Conservation (phyloP, 23 tunicate genomes). For the Pegea sp. region DNA sequence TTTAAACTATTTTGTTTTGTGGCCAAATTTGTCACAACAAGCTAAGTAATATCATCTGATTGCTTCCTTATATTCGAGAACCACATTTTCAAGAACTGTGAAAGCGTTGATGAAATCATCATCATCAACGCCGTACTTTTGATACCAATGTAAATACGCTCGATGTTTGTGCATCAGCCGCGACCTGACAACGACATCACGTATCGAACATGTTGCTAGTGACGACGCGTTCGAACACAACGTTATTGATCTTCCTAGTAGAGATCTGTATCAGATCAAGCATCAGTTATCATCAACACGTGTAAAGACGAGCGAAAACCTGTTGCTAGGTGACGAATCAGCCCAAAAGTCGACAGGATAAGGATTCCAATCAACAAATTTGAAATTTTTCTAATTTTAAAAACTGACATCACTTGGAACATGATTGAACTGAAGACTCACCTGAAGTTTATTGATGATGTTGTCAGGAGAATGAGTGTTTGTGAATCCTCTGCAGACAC, state of each 20-base stretch:
- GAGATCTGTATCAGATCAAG: constrained; percentile 5
- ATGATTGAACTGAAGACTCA: too few species aligned
- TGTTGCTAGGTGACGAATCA: constrained; percentile 1
- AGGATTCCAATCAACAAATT: constrained; percentile 66
- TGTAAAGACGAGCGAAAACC: too few species aligned
- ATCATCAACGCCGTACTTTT: constrained; percentile 15
- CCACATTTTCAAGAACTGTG: constrained; percentile 12
- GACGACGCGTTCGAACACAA: constrained; percentile 19
- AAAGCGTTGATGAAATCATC: constrained; percentile 39
- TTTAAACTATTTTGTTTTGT: too few species aligned
- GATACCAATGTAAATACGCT: constrained; percentile 87
- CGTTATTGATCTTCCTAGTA: constrained; percentile 11
- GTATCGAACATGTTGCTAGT: constrained; percentile 2
- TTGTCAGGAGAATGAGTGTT: too few species aligned
- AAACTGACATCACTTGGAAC: not conserved
- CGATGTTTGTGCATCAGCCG: constrained; percentile 11
- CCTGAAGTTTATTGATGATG: too few species aligned
- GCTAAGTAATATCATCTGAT: too few species aligned
- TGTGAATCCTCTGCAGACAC: not conserved
- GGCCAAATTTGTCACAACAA: too few species aligned
- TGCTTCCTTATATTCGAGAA: constrained; percentile 14
- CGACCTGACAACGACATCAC: constrained; percentile 9
- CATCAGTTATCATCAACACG: too few species aligned
- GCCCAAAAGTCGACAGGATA: constrained; percentile 61
- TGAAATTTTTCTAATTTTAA: not conserved